A percentile compares a stretch with the other conserved stretches of the same genome.
phyloP scores from a whole-genome alignment of 2,113 vertebrate species.

The Spea bombifrons region DNA sequence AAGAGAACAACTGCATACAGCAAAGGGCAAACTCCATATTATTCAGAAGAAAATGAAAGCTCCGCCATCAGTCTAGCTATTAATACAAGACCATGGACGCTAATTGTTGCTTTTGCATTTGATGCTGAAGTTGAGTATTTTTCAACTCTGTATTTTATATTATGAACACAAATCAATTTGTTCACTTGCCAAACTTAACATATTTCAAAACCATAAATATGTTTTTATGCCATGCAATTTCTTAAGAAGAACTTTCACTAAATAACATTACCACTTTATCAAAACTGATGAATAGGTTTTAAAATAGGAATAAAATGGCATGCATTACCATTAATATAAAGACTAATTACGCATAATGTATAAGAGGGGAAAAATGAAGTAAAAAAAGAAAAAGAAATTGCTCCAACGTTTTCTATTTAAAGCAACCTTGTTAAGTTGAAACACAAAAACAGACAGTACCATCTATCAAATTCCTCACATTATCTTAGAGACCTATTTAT shows the following conservation, averaged over 20 bases:
- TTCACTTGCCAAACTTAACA: neutral
- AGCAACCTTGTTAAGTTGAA: neutral
- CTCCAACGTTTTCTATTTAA: slow-evolving; percentile 5
- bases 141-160: neutral
- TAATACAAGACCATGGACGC: too few species aligned
- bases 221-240: neutral
- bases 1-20: too few species aligned
- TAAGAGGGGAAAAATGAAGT: neutral
- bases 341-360: slow-evolving; percentile 14
- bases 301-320: slow-evolving; percentile 4
- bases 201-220: slow-evolving; percentile 9
- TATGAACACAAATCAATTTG: slow-evolving; percentile 10
- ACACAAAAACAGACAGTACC: neutral
- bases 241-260: neutral
- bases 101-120: neutral
- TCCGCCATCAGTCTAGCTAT: too few species aligned
- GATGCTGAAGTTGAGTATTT: neutral
- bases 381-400: neutral
- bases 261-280: neutral
- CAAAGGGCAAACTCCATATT: too few species aligned
- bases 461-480: slow-evolving; percentile 1
- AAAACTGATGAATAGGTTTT: slow-evolving; percentile 1
- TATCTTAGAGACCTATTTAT: slow-evolving; percentile 20
- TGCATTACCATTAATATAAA: neutral
- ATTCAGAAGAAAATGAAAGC: too few species aligned